Base-by-base conservation (phyloP, 2,113 vertebrate species). In the Casuarius casuarius region DNA sequence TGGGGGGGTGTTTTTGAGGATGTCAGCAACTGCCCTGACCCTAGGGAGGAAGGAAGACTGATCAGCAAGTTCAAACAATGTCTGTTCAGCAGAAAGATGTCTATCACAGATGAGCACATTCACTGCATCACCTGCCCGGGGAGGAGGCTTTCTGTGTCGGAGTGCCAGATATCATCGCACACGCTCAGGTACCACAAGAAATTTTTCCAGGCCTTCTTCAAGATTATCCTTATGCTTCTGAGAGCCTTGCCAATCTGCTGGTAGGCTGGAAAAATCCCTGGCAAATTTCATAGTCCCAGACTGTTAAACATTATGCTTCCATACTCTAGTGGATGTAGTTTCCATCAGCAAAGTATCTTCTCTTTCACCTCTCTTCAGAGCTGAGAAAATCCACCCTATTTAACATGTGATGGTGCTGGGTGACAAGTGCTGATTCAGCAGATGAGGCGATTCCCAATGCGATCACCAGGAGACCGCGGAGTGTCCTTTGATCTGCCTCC, bases 61-160 rank as follows among this genome's bases (percentile, higher is more conserved):
- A 91, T 94, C 66, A 94, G 91, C 92, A 94, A 92, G 92, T 95
- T 95, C 89, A 94, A 86, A 94, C 92, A 91, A 42, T 80, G 87
- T 80, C 91, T 90, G 63, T 90, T 84, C 87, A 88, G 87, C 91
- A 95, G 31, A 87, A 95, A 96, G 96, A 94, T 94, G 49, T 90
- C 87, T 97, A 90, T 97, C 95, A 56, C 74, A 77, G 70, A 85
- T 83, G 91, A 95, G 84, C 71, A 71, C 75, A 85, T 85, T 67
- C 77, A 76, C 66, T 93, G 42, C 56, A 81, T 84, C 92, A 83
- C 54, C 74, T 90, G 63, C 75, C 33, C 21, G 61, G 33, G 74
- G 58, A 25, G 31, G 16, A 77, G 23, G 58, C 29, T 48, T 82
- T 33, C 49, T 61, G 35, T 35, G 25, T 29, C 42, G 82, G 54